Conservation (phyloP, 2,113 vertebrate species). For the Rhinoderma darwinii region DNA sequence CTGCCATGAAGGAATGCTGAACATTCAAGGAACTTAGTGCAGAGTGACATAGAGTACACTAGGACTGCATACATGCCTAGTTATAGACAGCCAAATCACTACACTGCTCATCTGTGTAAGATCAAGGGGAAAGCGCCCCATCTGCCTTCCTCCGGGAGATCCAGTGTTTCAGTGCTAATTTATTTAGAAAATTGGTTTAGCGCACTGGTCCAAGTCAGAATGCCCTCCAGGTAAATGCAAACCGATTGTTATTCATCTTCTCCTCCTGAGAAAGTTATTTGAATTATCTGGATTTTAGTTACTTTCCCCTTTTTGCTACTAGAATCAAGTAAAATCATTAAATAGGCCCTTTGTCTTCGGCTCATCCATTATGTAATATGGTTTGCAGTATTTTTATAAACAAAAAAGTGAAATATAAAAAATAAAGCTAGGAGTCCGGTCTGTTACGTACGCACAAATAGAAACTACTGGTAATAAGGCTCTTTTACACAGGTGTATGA, state of each 20-base stretch:
- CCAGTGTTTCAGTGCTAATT: not conserved
- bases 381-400: not conserved
- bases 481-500: too few species aligned
- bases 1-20: not conserved
- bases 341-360: not conserved
- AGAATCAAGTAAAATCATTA: not conserved
- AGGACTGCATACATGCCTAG: not conserved
- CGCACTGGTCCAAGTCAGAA: not conserved
- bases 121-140: not conserved
- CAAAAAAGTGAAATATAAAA: not conserved
- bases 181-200: slow-evolving; percentile 35
- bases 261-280: not conserved
- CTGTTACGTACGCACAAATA: not conserved
- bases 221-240: slow-evolving; percentile 40
- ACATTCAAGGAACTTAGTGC: not conserved
- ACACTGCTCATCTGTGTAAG: slow-evolving; percentile 13
- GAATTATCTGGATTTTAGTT: not conserved
- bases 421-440: not conserved
- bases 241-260: slow-evolving; percentile 14
- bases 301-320: not conserved
- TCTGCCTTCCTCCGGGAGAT: slow-evolving; percentile 10
- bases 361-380: not conserved
- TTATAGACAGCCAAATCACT: not conserved
- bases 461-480: too few species aligned
- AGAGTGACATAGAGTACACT: not conserved